Percentiles rank a stretch among this genome's conserved stretches.
Conservation (phyloP, 2,113 vertebrate genomes). For the Elgaria multicarinata region DNA sequence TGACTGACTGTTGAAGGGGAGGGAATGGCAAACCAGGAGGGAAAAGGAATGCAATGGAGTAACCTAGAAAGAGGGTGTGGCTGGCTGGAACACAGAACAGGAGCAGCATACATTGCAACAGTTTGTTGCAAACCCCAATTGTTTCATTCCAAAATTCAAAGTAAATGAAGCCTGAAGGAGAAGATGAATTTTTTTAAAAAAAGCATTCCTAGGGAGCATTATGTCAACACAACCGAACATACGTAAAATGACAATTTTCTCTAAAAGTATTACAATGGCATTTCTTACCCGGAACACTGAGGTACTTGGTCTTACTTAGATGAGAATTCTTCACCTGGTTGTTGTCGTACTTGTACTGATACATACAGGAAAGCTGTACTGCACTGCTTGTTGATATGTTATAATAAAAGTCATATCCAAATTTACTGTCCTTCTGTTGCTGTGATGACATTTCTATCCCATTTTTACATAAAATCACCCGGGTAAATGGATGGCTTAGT, state of each 20-base stretch:
- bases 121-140: background rate
- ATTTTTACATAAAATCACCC: background rate
- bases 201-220: background rate
- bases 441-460: background rate
- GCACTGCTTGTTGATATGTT: background rate
- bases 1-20: no score
- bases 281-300: background rate
- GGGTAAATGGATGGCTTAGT: background rate
- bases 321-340: background rate
- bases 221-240: no score
- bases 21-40: no score
- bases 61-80: no score
- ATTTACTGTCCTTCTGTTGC: background rate
- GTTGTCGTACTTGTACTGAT: background rate
- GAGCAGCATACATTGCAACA: background rate
- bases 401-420: background rate
- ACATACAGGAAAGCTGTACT: background rate
- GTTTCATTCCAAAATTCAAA: background rate
- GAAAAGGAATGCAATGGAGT: no score
- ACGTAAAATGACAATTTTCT: background rate
- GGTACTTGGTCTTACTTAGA: background rate
- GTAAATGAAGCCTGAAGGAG: background rate
- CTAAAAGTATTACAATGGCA: background rate
- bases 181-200: no score
- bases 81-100: background rate